phyloP scores from a whole-genome alignment of 1,140 invertebrate genomes.

The Planococcus citri region DNA sequence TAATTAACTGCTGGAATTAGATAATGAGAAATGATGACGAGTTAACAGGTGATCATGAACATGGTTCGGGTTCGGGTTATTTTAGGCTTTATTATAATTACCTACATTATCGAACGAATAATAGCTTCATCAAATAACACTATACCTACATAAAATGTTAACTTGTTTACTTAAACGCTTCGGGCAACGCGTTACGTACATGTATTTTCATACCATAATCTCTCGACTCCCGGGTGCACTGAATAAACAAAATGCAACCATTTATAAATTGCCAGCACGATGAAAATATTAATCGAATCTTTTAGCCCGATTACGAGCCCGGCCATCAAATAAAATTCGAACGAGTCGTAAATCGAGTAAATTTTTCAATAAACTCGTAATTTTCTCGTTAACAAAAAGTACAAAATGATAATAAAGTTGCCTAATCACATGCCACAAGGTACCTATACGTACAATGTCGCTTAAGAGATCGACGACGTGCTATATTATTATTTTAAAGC shows the following conservation, averaged over 20 bases:
- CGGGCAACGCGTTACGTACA: background rate
- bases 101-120: background rate
- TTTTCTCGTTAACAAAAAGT: too few relatives aligned
- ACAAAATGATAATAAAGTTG: background rate
- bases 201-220: too few relatives aligned
- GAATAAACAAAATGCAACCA: background rate
- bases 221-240: background rate
- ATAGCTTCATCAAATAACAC: background rate
- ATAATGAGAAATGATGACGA: background rate
- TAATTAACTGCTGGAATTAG: background rate
- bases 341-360: too few relatives aligned
- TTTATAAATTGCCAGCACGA: too few relatives aligned
- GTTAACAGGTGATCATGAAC: background rate
- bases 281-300: too few relatives aligned
- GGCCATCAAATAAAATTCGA: too few relatives aligned
- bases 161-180: background rate
- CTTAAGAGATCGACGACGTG: background rate
- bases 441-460: background rate
- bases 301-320: too few relatives aligned
- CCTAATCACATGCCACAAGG: background rate
- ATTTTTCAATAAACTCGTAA: too few relatives aligned
- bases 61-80: background rate
- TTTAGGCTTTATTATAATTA: conserved; percentile 3
- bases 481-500: too few relatives aligned
- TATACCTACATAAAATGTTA: background rate